Percentiles rank a stretch among this genome's conserved stretches.
Evolutionary conservation across 2,113 vertebrate genomes (phyloP).

Genomic region (mouse (Mus musculus)): DNA sequence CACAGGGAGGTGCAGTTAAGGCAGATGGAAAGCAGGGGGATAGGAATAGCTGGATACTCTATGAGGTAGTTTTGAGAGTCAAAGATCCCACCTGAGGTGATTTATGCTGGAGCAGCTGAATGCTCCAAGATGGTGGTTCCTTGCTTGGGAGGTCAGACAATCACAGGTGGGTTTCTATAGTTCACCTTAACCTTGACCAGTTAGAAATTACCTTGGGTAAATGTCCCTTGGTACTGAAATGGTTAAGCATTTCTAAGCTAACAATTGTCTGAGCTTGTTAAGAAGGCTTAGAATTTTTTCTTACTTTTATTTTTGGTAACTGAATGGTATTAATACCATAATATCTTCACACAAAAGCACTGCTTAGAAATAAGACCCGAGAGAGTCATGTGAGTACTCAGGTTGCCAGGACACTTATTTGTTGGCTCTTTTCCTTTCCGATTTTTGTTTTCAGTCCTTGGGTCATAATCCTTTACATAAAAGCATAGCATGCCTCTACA

Average conservation of each 20-base stretch:
- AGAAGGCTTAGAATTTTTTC: conserved; percentile 43
- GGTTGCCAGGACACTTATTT: conserved; percentile 42
- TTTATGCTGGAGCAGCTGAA: not conserved
- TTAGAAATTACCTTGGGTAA: conserved; percentile 4
- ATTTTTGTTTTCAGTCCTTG: conserved; percentile 5
- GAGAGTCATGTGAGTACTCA: conserved; percentile 69
- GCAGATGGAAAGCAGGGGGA: not conserved
- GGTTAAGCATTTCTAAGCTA: conserved; percentile 39
- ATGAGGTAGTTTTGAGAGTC: no score
- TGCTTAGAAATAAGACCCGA: conserved; percentile 60
- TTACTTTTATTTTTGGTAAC: conserved; percentile 70
- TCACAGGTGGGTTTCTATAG: not conserved
- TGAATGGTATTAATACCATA: conserved; percentile 53
- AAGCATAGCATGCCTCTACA: conserved; percentile 36
- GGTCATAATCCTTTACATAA: conserved; percentile 67
- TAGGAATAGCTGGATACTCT: not conserved
- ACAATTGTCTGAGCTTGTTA: conserved; percentile 28
- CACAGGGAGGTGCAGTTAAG: not conserved
- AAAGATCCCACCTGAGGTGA: not conserved
- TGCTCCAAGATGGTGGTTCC: not conserved
- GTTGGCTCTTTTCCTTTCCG: conserved; percentile 54
- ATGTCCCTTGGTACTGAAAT: not conserved
- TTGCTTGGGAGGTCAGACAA: not conserved
- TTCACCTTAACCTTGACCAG: not conserved
- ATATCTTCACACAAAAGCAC: conserved; percentile 59